Conservation (phyloP, 1,140 invertebrate species). For the Brachionus manjavacas region DNA sequence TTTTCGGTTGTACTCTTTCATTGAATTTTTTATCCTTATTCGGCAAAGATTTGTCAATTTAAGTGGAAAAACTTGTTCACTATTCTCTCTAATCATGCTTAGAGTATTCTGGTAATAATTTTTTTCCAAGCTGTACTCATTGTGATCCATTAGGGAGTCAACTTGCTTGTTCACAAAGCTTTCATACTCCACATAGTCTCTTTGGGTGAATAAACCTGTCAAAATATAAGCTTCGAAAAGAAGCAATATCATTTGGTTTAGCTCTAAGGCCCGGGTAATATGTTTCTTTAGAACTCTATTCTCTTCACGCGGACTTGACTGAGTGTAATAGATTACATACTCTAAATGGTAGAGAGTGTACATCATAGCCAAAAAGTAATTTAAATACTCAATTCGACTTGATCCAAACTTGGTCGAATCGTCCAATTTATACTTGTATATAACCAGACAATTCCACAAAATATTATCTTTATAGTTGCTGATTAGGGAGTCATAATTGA, state of each 20-base stretch:
- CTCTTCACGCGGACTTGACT: background rate
- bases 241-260: background rate
- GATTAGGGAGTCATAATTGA: background rate
- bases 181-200: background rate
- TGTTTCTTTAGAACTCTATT: background rate
- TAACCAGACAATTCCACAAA: constrained; percentile 26
- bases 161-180: background rate
- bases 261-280: background rate
- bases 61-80: background rate
- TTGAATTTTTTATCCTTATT: constrained; percentile 9
- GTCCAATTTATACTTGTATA: constrained; percentile 3
- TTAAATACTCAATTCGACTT: background rate
- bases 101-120: background rate
- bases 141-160: background rate
- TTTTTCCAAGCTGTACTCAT: background rate
- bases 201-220: background rate
- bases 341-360: constrained; percentile 27
- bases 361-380: constrained; percentile 2
- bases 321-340: background rate
- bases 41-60: background rate
- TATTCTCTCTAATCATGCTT: background rate
- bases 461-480: constrained; percentile 35
- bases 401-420: background rate
- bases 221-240: background rate
- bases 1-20: background rate